Evolutionary conservation across 2,797 vertebrate species (phyloP).

Genomic region (Bradypus variegatus): DNA sequence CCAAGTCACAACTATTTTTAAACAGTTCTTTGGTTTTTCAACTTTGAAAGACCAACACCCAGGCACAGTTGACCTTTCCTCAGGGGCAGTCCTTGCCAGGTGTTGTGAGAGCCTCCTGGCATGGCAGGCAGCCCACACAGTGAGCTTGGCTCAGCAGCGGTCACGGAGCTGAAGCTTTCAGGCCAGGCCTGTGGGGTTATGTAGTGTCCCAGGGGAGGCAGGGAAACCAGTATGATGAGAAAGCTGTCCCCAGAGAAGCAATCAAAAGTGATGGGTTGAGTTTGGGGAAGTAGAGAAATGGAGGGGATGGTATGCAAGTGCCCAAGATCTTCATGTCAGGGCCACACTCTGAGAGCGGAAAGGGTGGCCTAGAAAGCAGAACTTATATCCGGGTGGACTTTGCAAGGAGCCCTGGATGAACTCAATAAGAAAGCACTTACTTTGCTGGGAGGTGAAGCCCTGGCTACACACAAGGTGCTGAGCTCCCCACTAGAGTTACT

Average conservation of each 20-base stretch:
- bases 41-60: not conserved
- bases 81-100: not conserved
- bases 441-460: not conserved
- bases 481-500: not conserved
- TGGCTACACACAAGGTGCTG: accelerated
- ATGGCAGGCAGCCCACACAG: not conserved
- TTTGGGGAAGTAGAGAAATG: too few relatives aligned
- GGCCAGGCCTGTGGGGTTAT: too few relatives aligned
- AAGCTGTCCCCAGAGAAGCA: not conserved
- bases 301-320: not conserved
- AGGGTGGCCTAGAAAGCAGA: not conserved
- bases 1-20: not conserved
- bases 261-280: too few relatives aligned
- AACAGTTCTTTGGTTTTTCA: not conserved
- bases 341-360: not conserved
- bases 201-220: too few relatives aligned
- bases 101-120: too few relatives aligned
- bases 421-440: not conserved
- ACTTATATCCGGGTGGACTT: not conserved
- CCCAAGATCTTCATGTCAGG: not conserved
- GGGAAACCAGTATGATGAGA: too few relatives aligned
- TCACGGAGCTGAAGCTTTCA: too few relatives aligned
- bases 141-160: not conserved
- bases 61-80: not conserved
- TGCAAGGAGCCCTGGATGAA: too few relatives aligned